A percentile compares a stretch with the other conserved stretches of the same genome.
Conservation (phyloP, 2,888 invertebrate species). For the Nysson spinosus region DNA sequence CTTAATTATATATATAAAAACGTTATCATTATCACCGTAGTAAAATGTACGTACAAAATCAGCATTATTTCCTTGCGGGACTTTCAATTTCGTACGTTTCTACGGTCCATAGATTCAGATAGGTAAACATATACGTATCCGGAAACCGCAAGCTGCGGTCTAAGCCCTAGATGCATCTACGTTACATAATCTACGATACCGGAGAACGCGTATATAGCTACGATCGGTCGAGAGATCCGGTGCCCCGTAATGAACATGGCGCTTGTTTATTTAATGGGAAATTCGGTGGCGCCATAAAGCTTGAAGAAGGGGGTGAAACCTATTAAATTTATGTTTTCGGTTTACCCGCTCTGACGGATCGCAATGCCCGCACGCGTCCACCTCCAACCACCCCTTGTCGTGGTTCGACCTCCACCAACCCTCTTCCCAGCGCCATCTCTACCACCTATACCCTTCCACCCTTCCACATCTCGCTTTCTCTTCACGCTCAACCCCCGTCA, state of each 20-base stretch:
- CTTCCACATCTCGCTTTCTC: constrained; percentile 8
- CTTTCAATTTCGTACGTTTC: constrained; percentile 14
- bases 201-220: constrained; percentile 52
- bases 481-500: constrained; percentile 12
- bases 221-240: constrained; percentile 57
- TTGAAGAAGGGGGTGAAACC: constrained; percentile 74
- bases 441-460: constrained; percentile 41
- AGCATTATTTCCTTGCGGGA: constrained; percentile 26
- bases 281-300: constrained; percentile 77
- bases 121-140: constrained; percentile 47
- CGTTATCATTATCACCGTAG: too few species aligned
- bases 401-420: constrained; percentile 41
- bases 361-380: constrained; percentile 73
- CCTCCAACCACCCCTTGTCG: constrained; percentile 52
- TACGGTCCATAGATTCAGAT: constrained; percentile 16
- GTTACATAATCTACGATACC: constrained; percentile 57
- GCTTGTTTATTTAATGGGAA: constrained; percentile 78
- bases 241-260: constrained; percentile 74
- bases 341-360: constrained; percentile 77
- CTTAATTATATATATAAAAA: too few species aligned
- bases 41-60: too few species aligned
- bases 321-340: constrained; percentile 77
- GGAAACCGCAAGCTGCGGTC: constrained; percentile 67
- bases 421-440: constrained; percentile 42
- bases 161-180: constrained; percentile 70